Evolutionary conservation across 2,113 vertebrate genomes (phyloP).

Genomic region (Pelobates fuscus): DNA sequence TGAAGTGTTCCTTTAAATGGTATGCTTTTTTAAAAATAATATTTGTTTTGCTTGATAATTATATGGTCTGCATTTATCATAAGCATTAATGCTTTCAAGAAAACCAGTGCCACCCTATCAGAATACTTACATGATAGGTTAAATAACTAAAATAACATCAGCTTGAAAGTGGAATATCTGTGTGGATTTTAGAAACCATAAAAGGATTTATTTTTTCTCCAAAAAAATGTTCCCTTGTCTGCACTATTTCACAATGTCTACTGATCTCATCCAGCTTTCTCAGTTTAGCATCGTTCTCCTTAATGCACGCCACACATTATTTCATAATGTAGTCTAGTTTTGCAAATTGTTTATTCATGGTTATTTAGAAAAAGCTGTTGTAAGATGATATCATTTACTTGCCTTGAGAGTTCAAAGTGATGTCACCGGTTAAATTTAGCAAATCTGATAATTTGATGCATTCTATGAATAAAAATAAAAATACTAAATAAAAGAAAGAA

Average conservation of each 20-base stretch:
- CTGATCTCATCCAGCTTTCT: slow-evolving; percentile 31
- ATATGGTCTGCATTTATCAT: not conserved
- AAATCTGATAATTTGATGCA: not conserved
- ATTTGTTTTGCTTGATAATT: not conserved
- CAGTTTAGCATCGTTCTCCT: slow-evolving; percentile 17
- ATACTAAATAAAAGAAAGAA: too few species aligned
- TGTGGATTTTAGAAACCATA: slow-evolving; percentile 38
- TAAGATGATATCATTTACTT: slow-evolving; percentile 21
- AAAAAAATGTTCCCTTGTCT: slow-evolving; percentile 4
- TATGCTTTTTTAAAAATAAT: not conserved
- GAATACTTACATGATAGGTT: not conserved
- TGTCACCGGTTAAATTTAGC: slow-evolving; percentile 8
- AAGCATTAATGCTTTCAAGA: not conserved
- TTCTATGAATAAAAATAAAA: not conserved
- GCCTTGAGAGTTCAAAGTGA: not conserved
- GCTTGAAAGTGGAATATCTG: slow-evolving; percentile 8
- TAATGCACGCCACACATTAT: not conserved
- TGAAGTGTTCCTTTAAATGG: too few species aligned
- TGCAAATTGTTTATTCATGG: slow-evolving; percentile 3
- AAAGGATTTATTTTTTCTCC: slow-evolving; percentile 41
- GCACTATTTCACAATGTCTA: slow-evolving; percentile 35
- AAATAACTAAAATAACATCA: slow-evolving; percentile 17
- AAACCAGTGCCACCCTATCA: not conserved
- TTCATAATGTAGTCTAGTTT: not conserved
- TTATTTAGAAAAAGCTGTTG: slow-evolving; percentile 19